Evolutionary conservation across 2,888 invertebrate genomes (phyloP).

Genomic region (Nemotelus nigrinus): DNA sequence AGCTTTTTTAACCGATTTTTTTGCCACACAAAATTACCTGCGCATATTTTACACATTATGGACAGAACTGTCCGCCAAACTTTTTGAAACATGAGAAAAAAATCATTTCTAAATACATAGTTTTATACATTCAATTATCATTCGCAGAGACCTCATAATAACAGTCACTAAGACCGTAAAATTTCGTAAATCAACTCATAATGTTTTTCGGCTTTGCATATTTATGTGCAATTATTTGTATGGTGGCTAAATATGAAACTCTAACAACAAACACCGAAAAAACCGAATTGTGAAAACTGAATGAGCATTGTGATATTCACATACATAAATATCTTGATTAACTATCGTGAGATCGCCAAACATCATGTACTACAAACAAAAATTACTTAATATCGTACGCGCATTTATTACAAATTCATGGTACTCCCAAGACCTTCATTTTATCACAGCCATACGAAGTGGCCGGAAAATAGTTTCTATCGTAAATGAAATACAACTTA

Average conservation of each 20-base stretch:
- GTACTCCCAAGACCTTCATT: neutral
- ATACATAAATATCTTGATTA: neutral
- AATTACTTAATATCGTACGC: neutral
- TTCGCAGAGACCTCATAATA: neutral
- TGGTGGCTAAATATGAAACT: neutral
- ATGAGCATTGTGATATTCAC: neutral
- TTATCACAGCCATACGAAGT: neutral
- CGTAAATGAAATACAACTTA: neutral
- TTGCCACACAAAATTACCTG: no score
- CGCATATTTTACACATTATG: no score
- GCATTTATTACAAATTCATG: slow-evolving; percentile 9
- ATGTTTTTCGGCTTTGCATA: neutral
- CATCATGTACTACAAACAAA: neutral
- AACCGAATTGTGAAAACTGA: neutral
- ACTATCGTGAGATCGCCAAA: neutral
- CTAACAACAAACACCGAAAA: neutral
- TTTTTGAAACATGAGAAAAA: neutral
- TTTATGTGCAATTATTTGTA: neutral
- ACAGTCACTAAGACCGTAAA: neutral
- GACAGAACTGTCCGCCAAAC: no score
- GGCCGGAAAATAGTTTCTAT: slow-evolving; percentile 2
- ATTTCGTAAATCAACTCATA: neutral
- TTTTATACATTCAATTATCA: no score
- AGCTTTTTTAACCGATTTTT: no score
- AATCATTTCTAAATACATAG: neutral